These are phyloP conservation scores for Bimastos eiseni DNA, from an alignment of 2,888 invertebrate genomes.

Conservation along the genomic window DNA sequence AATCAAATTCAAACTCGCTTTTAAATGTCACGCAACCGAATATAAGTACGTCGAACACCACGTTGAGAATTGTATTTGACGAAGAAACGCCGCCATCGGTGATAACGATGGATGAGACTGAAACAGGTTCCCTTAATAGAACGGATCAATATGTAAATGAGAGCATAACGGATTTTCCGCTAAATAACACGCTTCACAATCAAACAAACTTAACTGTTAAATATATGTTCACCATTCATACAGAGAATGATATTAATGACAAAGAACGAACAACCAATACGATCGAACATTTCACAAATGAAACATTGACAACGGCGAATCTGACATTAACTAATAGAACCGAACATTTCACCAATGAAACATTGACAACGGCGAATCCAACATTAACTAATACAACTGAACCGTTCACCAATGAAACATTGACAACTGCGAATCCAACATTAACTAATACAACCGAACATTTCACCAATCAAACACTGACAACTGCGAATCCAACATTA, in stretches of 20 bases:
- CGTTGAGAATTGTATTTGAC: neutral
- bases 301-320: too few relatives aligned
- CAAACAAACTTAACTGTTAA: neutral
- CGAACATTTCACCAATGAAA: too few relatives aligned
- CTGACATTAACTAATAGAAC: too few relatives aligned
- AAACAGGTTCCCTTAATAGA: neutral
- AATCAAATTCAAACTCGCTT: neutral
- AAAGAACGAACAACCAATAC: neutral
- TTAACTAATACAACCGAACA: too few relatives aligned
- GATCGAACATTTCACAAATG: too few relatives aligned
- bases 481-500: too few relatives aligned
- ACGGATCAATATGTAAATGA: neutral
- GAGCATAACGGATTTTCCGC: neutral
- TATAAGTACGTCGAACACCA: neutral
- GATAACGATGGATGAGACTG: neutral
- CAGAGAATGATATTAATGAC: neutral
- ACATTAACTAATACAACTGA: too few relatives aligned
- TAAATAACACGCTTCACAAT: neutral
- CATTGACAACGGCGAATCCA: too few relatives aligned
- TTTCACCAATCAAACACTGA: too few relatives aligned
- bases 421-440: too few relatives aligned
- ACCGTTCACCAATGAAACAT: too few relatives aligned
- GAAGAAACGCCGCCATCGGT: neutral
- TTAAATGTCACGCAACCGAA: neutral
- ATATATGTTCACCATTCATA: neutral